Evolutionary conservation across 2,797 vertebrate genomes (phyloP).

Genomic region (Gymnoscopelus braueri): DNA sequence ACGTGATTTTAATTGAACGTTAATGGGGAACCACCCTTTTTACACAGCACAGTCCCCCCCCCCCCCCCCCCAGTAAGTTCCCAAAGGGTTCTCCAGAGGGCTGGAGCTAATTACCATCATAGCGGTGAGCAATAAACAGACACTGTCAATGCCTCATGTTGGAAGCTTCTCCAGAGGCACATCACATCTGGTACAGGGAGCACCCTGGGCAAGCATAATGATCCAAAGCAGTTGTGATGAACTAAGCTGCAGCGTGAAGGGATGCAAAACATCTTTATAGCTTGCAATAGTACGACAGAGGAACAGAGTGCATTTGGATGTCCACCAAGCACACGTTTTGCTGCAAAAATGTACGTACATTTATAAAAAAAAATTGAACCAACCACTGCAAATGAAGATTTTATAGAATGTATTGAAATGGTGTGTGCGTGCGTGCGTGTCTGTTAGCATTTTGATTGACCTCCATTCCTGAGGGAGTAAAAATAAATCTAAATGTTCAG

Average conservation of each 20-base stretch:
- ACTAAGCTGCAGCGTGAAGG: constrained; percentile 3
- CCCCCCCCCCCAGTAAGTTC: constrained; percentile 7
- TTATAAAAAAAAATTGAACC: too few species aligned
- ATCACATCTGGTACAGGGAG: constrained; percentile 54
- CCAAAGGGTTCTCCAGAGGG: constrained; percentile 30
- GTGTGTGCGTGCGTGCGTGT: too few species aligned
- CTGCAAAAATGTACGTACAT: too few species aligned
- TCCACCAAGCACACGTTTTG: too few species aligned
- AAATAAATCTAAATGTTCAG: too few species aligned
- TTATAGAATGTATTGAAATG: too few species aligned
- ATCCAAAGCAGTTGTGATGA: constrained; percentile 32
- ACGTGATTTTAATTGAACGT: constrained; percentile 21
- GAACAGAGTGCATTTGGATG: too few species aligned
- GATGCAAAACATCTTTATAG: too few species aligned
- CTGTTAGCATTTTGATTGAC: too few species aligned
- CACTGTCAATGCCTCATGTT: constrained; percentile 35
- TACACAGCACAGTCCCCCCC: not conserved
- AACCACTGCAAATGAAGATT: too few species aligned
- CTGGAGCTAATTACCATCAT: constrained; percentile 58
- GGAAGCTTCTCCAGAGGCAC: constrained; percentile 33
- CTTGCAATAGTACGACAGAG: too few species aligned
- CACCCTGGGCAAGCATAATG: constrained; percentile 39
- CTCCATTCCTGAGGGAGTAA: too few species aligned
- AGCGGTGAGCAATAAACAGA: constrained; percentile 41
- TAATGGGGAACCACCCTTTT: constrained; percentile 37